These are phyloP conservation scores for Erpetoichthys calabaricus DNA, from an alignment of 2,797 vertebrate genomes.

Conservation along the genomic window DNA sequence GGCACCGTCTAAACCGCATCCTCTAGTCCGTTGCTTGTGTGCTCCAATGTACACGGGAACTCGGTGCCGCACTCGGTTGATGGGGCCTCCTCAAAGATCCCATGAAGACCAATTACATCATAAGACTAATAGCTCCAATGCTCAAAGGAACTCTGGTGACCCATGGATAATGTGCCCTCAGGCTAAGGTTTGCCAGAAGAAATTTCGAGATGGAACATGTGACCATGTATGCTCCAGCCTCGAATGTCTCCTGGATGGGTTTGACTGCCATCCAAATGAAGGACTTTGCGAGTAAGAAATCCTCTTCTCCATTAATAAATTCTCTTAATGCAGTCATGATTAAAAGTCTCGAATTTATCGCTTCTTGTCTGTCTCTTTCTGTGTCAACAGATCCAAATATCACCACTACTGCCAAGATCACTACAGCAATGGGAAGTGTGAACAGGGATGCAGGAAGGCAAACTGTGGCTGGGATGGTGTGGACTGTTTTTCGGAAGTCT, in stretches of 20 bases:
- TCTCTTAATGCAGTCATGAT: background rate
- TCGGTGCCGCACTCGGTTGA: too few relatives aligned
- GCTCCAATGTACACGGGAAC: too few relatives aligned
- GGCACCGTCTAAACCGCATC: too few relatives aligned
- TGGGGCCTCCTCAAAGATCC: too few relatives aligned
- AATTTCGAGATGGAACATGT: slow-evolving; percentile 61
- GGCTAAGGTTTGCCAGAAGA: slow-evolving; percentile 46
- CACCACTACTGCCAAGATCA: slow-evolving; percentile 65
- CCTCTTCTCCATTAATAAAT: background rate
- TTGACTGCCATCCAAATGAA: slow-evolving; percentile 52
- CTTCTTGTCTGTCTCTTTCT: too few relatives aligned
- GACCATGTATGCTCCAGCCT: slow-evolving; percentile 52
- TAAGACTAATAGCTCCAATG: too few relatives aligned
- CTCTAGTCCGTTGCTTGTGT: too few relatives aligned
- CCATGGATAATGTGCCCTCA: slow-evolving; percentile 57
- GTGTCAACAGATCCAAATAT: slow-evolving; percentile 47
- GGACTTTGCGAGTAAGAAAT: slow-evolving; percentile 60
- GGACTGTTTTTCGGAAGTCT: slow-evolving; percentile 48
- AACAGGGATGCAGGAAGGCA: slow-evolving; percentile 57
- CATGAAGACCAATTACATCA: too few relatives aligned
- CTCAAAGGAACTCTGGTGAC: slow-evolving; percentile 22
- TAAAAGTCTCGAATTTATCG: too few relatives aligned
- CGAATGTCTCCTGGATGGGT: slow-evolving; percentile 65
- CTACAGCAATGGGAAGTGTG: slow-evolving; percentile 65
- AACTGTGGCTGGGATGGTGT: slow-evolving; percentile 76